phyloP scores from a whole-genome alignment of 2,797 vertebrate species.

The Amniataba percoides region DNA sequence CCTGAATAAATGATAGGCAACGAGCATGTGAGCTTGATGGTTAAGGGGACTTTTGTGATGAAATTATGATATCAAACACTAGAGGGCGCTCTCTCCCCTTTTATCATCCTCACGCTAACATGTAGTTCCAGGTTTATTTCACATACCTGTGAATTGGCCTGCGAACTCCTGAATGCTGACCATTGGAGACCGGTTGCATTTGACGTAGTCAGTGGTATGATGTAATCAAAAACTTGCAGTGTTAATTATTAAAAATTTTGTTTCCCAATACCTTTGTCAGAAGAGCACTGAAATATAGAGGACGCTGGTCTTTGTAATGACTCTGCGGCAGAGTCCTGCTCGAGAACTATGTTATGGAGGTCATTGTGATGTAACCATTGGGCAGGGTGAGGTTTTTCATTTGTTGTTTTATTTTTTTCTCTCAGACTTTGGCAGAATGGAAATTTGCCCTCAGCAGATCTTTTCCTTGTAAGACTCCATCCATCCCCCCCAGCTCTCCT shows the following conservation, averaged over 20 bases:
- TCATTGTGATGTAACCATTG: constrained; percentile 55
- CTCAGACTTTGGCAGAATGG: constrained; percentile 49
- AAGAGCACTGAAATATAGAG: not conserved
- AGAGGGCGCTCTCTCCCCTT: constrained; percentile 63
- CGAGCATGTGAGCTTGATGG: constrained; percentile 41
- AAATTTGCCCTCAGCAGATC: constrained; percentile 65
- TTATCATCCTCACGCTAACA: not conserved
- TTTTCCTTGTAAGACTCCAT: constrained; percentile 38
- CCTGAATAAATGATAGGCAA: constrained; percentile 51
- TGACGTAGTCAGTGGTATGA: constrained; percentile 19
- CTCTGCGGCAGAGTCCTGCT: not conserved
- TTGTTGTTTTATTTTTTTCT: constrained; percentile 33
- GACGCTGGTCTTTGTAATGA: not conserved
- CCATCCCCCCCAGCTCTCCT: constrained; percentile 12
- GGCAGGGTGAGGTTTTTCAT: constrained; percentile 40
- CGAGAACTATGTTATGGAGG: constrained; percentile 12
- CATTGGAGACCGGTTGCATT: constrained; percentile 4
- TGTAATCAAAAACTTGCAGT: constrained; percentile 15
- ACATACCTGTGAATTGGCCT: constrained; percentile 40
- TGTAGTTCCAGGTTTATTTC: constrained; percentile 23
- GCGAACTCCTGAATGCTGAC: constrained; percentile 48
- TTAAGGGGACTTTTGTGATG: not conserved
- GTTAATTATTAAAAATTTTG: constrained; percentile 41
- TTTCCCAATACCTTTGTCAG: constrained; percentile 29
- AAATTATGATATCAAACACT: constrained; percentile 45